Conservation (phyloP, 1,140 invertebrate genomes). For the Neuroterus valhalla region DNA sequence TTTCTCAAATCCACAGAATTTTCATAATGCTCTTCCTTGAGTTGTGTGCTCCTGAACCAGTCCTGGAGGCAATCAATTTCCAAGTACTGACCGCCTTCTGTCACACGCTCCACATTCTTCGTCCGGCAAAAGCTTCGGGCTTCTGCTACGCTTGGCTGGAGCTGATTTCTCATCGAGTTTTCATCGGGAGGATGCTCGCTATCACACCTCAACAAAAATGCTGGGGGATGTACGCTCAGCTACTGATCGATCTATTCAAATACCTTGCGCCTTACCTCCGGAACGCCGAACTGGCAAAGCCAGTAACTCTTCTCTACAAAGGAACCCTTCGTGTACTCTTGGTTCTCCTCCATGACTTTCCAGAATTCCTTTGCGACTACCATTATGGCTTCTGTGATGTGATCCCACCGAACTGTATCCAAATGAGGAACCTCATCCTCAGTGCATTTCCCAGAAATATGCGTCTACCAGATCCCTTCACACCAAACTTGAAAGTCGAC, state of each 20-base stretch:
- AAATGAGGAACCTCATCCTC: slow-evolving; percentile 98
- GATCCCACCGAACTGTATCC: slow-evolving; percentile 99
- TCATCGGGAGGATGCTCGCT: slow-evolving; percentile 95
- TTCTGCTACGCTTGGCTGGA: slow-evolving; percentile 99
- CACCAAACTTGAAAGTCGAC: slow-evolving; percentile 97
- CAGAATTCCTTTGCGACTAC: slow-evolving; percentile 99
- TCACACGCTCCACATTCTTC: slow-evolving; percentile 92
- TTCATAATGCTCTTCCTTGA: slow-evolving; percentile 98
- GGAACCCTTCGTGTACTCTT: slow-evolving; percentile 96
- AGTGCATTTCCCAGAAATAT: slow-evolving; percentile 98
- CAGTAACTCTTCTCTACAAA: slow-evolving; percentile 95
- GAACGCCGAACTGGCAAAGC: slow-evolving; percentile 95
- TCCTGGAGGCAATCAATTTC: slow-evolving; percentile 93
- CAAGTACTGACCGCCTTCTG: slow-evolving; percentile 93
- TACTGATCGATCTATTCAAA: slow-evolving; percentile 96
- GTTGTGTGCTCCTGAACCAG: slow-evolving; percentile 93
- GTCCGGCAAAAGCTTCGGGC: slow-evolving; percentile 95
- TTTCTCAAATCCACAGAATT: slow-evolving; percentile 74
- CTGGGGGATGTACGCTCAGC: slow-evolving; percentile 92
- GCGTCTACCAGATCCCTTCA: slow-evolving; percentile 98
- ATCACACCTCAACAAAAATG: slow-evolving; percentile 90
- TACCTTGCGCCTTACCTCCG: slow-evolving; percentile 97
- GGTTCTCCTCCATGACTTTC: slow-evolving; percentile 98
- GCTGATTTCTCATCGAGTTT: slow-evolving; percentile 95
- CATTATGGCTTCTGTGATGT: slow-evolving; percentile 99